These are phyloP conservation scores for Pelobates cultripes DNA, from an alignment of 2,797 vertebrate genomes.

Conservation along the genomic window DNA sequence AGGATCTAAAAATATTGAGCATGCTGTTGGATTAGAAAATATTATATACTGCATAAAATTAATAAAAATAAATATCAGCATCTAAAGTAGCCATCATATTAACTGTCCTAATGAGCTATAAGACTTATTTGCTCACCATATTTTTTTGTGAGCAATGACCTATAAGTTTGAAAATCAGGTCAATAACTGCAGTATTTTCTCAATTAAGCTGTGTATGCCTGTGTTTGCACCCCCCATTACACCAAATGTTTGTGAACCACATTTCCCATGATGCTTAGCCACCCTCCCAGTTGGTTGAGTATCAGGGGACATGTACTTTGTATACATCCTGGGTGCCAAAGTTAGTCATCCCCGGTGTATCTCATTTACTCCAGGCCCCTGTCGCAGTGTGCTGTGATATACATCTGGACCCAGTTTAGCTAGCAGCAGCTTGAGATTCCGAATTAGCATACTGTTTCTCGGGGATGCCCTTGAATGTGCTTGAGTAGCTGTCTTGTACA, in stretches of 20 bases:
- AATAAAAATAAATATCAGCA: conserved; percentile 32
- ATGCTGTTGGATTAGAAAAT: too few relatives aligned
- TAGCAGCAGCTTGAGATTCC: conserved; percentile 57
- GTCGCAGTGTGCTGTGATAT: conserved; percentile 51
- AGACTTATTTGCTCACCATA: conserved; percentile 17
- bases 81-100: conserved; percentile 32
- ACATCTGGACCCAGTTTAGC: conserved; percentile 61
- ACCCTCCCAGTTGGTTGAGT: too few relatives aligned
- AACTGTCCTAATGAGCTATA: conserved; percentile 25
- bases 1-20: too few relatives aligned
- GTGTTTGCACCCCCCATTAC: too few relatives aligned
- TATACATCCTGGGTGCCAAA: too few relatives aligned
- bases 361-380: conserved; percentile 55
- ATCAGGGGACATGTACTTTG: too few relatives aligned
- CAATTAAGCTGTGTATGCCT: conserved; percentile 20
- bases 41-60: not conserved
- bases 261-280: too few relatives aligned
- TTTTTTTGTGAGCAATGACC: conserved; percentile 35
- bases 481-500: conserved; percentile 65
- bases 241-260: too few relatives aligned
- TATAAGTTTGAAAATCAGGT: conserved; percentile 29
- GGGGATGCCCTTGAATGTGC: conserved; percentile 81
- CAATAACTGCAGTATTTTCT: conserved; percentile 56
- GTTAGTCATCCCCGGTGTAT: not conserved
- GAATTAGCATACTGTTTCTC: conserved; percentile 78